Base-by-base conservation (phyloP, 1,140 invertebrate genomes). In the Drosophila varians region DNA sequence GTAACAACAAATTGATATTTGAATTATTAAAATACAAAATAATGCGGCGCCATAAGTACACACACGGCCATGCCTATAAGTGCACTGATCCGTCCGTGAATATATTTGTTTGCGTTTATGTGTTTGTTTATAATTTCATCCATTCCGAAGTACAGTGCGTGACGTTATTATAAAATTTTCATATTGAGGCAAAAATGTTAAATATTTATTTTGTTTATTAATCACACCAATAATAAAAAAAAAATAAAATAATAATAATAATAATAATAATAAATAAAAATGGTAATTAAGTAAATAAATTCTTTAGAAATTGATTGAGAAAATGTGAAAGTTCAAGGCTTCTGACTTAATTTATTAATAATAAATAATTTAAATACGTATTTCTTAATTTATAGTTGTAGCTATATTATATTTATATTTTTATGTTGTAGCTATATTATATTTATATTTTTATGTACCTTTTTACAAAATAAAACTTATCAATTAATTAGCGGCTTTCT, bases 1-100 rank as follows among this genome's bases (percentile, higher is more conserved):
- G 82, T 79, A 86, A 86, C 80, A 86, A 86, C 80, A 86, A 86
- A 86, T 86, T 86, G 80, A 87, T 86, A 86, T 86, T 86, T 86
- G 80, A 86, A 86, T 86, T 86, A 86, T 86, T 86, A 86, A 86
- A 86, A 80, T 77, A 78, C 72, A 76, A 86, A 86, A 80, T 86
- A 86, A 86, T 84, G 80, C 76, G 80, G 68, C 60, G 80, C 58
- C 79, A 84, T 74, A 73, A 75, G 60, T 75, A 75, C 68, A 43
- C 71, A 69, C 51, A 28, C 55, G 4, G 36, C 4, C 6, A 38
- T 16, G 5, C 0, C 5, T 38, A 26, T 34, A 46, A 49, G 25
- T 43, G 9, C 16, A 34, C 19, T 70, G 60, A 34, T 57, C 25
- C 48, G 18, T 25, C 25, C 9, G 16, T 40, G 16, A 14, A 38